Conservation (phyloP, 2,113 vertebrate species). For the Oreochromis niloticus region DNA sequence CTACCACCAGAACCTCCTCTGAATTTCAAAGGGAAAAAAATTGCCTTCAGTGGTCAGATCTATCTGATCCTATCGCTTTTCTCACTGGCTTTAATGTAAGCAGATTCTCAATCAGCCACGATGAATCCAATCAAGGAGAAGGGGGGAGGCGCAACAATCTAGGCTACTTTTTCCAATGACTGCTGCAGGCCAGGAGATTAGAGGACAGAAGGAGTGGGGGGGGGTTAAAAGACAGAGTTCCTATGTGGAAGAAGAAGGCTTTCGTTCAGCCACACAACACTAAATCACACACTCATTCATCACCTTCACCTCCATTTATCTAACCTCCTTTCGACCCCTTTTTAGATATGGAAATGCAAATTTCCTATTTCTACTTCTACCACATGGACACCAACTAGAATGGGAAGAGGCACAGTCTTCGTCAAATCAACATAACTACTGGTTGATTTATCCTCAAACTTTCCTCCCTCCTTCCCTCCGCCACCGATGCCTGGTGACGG, state of each 20-base stretch:
- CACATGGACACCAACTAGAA: conserved; percentile 4
- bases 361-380: conserved; percentile 24
- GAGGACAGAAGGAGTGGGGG: conserved; percentile 21
- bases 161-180: conserved; percentile 67
- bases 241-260: neutral
- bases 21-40: conserved; percentile 37
- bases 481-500: conserved; percentile 39
- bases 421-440: conserved; percentile 61
- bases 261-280: conserved; percentile 41
- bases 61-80: conserved; percentile 40
- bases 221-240: neutral
- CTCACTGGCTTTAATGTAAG: conserved; percentile 59
- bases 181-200: conserved; percentile 72
- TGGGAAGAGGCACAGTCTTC: conserved; percentile 27
- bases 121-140: conserved; percentile 68
- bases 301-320: conserved; percentile 42
- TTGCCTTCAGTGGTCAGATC: conserved; percentile 54
- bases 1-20: conserved; percentile 13
- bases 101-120: conserved; percentile 65
- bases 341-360: conserved; percentile 35
- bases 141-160: conserved; percentile 60
- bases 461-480: neutral
- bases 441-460: conserved; percentile 61
- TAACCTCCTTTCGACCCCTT: neutral
- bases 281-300: conserved; percentile 58